Evolutionary conservation across 2,888 invertebrate species (phyloP).

Genomic region (Callyntrura guangdongensis): DNA sequence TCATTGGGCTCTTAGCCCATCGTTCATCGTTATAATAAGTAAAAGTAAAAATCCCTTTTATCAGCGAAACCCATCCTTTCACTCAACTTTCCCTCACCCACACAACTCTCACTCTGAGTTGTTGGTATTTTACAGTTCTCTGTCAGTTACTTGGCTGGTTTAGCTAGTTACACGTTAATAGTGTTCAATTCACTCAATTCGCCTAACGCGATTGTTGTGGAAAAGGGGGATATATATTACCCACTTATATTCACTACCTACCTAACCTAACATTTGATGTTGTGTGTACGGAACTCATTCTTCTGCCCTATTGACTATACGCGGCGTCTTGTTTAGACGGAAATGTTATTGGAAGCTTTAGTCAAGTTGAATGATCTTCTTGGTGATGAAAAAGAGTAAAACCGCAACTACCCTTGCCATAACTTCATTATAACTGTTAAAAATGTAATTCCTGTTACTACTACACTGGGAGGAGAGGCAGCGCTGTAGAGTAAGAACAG

Average conservation of each 20-base stretch:
- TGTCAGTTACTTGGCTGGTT: neutral
- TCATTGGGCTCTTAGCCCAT: constrained; percentile 61
- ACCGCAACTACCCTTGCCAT: neutral
- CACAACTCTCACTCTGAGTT: constrained; percentile 12
- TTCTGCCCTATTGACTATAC: neutral
- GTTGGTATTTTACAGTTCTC: constrained; percentile 36
- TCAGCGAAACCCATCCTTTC: constrained; percentile 9
- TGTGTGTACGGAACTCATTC: neutral
- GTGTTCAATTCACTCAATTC: neutral
- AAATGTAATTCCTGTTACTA: constrained; percentile 18
- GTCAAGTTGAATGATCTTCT: constrained; percentile 42
- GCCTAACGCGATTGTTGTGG: neutral
- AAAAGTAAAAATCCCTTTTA: neutral
- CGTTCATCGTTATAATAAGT: neutral
- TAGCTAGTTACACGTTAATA: neutral
- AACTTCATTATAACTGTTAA: constrained; percentile 38
- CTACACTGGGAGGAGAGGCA: neutral
- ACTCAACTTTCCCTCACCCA: neutral
- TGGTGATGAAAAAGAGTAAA: constrained; percentile 24
- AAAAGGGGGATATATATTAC: neutral
- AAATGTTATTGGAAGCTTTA: neutral
- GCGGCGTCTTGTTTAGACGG: neutral
- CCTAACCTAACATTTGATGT: neutral
- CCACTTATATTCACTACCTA: neutral
- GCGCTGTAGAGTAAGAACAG: constrained; percentile 13